These are phyloP conservation scores for Octodon degus DNA, from an alignment of 2,113 vertebrate species.

Conservation along the genomic window DNA sequence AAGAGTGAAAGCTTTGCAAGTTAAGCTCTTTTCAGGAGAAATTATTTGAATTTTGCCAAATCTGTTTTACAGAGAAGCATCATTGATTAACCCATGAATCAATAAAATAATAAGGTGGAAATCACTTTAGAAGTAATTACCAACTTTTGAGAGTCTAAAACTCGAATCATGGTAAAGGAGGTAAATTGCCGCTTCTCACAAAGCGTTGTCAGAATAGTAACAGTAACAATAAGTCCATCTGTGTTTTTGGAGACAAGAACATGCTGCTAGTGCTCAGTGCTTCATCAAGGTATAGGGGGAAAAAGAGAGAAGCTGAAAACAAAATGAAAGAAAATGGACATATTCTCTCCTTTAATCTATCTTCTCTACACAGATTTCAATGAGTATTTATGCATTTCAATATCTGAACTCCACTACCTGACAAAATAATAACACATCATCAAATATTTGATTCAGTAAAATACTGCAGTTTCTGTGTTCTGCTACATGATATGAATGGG, in stretches of 20 bases:
- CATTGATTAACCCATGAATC: slow-evolving; percentile 55
- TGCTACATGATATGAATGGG: neutral
- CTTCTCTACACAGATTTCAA: neutral
- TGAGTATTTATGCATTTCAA: slow-evolving; percentile 11
- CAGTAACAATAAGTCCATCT: neutral
- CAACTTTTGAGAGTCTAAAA: slow-evolving; percentile 62
- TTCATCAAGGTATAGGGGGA: neutral
- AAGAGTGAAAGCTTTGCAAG: neutral
- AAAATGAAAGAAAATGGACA: neutral
- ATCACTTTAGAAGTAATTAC: slow-evolving; percentile 67
- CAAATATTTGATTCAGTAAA: slow-evolving; percentile 31
- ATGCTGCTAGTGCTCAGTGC: neutral
- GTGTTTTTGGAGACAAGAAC: slow-evolving; percentile 34
- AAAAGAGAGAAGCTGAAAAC: slow-evolving; percentile 20
- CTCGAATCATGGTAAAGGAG: slow-evolving; percentile 10
- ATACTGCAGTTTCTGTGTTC: neutral
- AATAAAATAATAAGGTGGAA: slow-evolving; percentile 63
- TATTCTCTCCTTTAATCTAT: slow-evolving; percentile 12
- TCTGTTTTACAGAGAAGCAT: slow-evolving; percentile 60
- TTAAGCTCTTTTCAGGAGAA: neutral
- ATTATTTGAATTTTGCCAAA: neutral
- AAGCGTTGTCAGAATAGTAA: slow-evolving; percentile 39
- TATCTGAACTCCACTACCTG: neutral
- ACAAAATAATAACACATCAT: slow-evolving; percentile 13
- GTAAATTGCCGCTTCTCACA: slow-evolving; percentile 54